Evolutionary conservation across 2,888 invertebrate genomes (phyloP), one percentile per base, ranked within the genome.

Genomic region (Nemapogon koenigi): DNA sequence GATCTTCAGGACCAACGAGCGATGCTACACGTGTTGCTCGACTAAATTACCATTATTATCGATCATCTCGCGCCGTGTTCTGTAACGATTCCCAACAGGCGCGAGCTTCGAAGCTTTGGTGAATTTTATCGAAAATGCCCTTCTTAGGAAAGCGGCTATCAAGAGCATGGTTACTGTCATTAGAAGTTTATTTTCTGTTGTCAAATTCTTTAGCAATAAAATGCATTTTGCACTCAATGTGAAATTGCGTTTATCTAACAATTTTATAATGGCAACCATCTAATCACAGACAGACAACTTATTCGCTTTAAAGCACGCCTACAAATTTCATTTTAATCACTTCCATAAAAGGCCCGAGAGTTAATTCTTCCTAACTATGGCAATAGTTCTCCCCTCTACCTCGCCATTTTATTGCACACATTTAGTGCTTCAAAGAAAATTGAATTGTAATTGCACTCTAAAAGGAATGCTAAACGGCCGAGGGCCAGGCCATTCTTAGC

Each of bases 21-120:
- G 70, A 72, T 66, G 64, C 58, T 64, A 76, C 76, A 76, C 73
- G 75, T 75, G 76, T 72, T 67, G 55, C 52, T 33, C 48, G 41
- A 57, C 59, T 50, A 72, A 76, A 78, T 76, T 76, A 76, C 78
- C 78, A 78, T 78, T 75, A 76, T 78, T 78, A 78, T 76, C 76
- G 76, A 75, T 73, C 72, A 73, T 76, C 78, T 65, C 57, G 65
- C 67, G 60, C 65, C 59, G 53, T 58, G 57, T 66, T 63, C 57
- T 57, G 70, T 75, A 72, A 75, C 76, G 73, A 75, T 67, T 63
- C 62, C 59, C 60, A 64, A 72, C 67, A 68, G 70, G 64, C 70
- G 62, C 59, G 57, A 60, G 57, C 48, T 30, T 47, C 50, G 55
- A 33, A 33, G 19, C 33, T 54, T 56, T 47, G 35, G 54, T 59